Conservation (phyloP, 2,797 vertebrate species). For the Pipistrellus nathusii region DNA sequence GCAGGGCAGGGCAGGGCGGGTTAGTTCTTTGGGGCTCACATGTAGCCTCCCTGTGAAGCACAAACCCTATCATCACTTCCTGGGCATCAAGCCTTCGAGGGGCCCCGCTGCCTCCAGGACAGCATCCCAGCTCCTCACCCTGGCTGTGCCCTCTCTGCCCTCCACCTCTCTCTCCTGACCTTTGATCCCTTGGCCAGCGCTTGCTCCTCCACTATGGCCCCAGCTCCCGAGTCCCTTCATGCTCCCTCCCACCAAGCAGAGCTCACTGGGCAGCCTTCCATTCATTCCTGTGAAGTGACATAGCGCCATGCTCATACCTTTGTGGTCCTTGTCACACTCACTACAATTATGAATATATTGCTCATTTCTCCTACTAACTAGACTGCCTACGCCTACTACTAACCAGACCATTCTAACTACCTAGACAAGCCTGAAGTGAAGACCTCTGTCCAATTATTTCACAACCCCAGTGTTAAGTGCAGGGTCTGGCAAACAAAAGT, state of each 20-base stretch:
- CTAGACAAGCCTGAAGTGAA: background rate
- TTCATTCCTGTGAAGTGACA: accelerated
- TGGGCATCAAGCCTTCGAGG: accelerated
- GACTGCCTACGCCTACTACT: too few species aligned
- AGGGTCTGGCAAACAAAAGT: background rate
- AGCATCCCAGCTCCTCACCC: background rate
- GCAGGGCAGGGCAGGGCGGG: too few species aligned
- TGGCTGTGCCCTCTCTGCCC: too few species aligned
- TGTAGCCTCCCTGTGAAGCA: accelerated
- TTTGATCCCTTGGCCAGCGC: background rate
- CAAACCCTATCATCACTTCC: accelerated
- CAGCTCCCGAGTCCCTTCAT: accelerated
- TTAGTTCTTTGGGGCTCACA: background rate
- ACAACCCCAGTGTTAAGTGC: background rate
- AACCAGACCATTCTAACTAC: background rate
- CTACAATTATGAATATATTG: accelerated
- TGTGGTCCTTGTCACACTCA: accelerated
- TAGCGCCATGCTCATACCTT: accelerated
- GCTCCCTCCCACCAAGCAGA: background rate
- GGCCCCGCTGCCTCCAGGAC: background rate
- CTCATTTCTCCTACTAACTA: background rate
- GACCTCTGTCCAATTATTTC: background rate
- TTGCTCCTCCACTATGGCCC: background rate
- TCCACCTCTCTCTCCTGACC: background rate
- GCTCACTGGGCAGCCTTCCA: too few species aligned